Evolutionary conservation across 2,888 invertebrate genomes (phyloP).

Genomic region (Lasioglossum pauxillum): DNA sequence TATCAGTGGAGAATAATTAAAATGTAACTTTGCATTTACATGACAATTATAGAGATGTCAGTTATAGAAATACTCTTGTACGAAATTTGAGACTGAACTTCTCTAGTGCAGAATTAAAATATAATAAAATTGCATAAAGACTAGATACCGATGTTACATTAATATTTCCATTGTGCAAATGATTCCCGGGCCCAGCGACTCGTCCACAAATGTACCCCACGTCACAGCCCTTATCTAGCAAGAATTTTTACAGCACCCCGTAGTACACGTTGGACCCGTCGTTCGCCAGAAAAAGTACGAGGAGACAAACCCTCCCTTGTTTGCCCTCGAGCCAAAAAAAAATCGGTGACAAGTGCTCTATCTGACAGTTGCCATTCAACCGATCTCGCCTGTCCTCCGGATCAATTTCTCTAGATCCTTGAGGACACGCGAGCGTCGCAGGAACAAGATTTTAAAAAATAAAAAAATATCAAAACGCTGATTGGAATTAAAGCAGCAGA

Average conservation of each 20-base stretch:
- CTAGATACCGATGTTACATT: neutral
- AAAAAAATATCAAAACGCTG: constrained; percentile 8
- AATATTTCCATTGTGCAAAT: neutral
- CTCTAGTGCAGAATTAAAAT: too few species aligned
- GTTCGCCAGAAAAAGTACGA: constrained; percentile 63
- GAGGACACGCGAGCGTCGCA: constrained; percentile 15
- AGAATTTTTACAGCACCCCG: constrained; percentile 69
- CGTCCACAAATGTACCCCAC: constrained; percentile 17
- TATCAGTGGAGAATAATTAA: too few species aligned
- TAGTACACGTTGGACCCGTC: constrained; percentile 69
- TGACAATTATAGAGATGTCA: too few species aligned
- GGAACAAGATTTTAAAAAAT: neutral
- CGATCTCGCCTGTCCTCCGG: constrained; percentile 16
- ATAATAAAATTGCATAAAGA: neutral
- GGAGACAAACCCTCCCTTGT: constrained; percentile 39
- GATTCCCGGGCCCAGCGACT: constrained; percentile 7
- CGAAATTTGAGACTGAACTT: neutral
- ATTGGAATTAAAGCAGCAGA: constrained; percentile 29
- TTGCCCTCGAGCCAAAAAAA: constrained; percentile 35
- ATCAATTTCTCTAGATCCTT: neutral
- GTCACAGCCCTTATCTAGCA: constrained; percentile 51
- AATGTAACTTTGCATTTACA: too few species aligned
- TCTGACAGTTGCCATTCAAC: constrained; percentile 19
- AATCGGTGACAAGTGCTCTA: constrained; percentile 48
- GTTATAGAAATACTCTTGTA: too few species aligned